Conservation (phyloP, 92 coral and sea anemone genomes). For the Actinostola sp. region DNA sequence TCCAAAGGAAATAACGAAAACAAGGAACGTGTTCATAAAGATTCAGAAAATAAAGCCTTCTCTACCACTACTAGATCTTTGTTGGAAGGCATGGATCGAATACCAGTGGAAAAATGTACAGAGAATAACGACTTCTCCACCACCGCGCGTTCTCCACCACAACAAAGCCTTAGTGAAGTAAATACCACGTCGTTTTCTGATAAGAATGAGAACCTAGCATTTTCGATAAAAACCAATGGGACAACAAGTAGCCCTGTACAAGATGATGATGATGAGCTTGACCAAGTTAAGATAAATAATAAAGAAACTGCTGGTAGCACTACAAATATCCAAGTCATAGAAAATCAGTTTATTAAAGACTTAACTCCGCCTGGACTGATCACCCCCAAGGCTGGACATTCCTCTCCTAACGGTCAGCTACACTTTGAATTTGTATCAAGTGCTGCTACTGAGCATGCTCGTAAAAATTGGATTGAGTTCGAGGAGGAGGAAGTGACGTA, state of each 20-base stretch:
- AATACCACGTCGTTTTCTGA: neutral
- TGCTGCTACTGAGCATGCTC: conserved; percentile 19
- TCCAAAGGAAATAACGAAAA: neutral
- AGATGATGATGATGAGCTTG: neutral
- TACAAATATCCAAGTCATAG: neutral
- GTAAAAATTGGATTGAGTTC: conserved; percentile 22
- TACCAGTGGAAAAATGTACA: neutral
- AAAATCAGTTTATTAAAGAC: neutral
- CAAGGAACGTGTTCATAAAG: neutral
- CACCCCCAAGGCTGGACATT: conserved; percentile 15
- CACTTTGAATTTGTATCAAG: conserved; percentile 12
- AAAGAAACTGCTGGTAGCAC: no score
- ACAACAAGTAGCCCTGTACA: neutral
- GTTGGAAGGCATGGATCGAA: no score
- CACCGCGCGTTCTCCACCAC: conserved; percentile 9
- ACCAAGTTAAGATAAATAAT: neutral
- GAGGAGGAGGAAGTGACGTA: conserved; percentile 5
- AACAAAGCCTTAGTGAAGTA: no score
- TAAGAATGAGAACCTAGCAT: neutral
- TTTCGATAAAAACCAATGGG: neutral
- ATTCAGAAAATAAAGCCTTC: neutral
- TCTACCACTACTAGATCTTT: neutral
- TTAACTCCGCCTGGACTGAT: conserved; percentile 18
- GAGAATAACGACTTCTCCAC: neutral
- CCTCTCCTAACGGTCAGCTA: conserved; percentile 14